These are phyloP conservation scores for Ischnus inquisitorius DNA, from an alignment of 2,888 invertebrate species.

Conservation along the genomic window DNA sequence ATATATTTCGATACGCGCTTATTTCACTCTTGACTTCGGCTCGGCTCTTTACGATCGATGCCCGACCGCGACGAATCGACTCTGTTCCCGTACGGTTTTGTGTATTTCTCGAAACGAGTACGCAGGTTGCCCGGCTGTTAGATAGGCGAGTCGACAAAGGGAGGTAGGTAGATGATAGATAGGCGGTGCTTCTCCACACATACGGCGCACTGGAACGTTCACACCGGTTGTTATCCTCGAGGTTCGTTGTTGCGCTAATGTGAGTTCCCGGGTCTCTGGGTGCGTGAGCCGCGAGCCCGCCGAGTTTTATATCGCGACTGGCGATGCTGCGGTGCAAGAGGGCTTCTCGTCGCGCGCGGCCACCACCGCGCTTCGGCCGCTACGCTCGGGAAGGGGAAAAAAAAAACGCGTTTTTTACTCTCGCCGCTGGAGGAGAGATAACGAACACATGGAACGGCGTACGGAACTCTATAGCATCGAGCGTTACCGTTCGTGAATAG, in stretches of 20 bases:
- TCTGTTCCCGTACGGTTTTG: conserved; percentile 16
- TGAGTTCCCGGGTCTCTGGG: conserved; percentile 54
- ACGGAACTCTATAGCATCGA: background rate
- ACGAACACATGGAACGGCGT: background rate
- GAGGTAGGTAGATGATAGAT: background rate
- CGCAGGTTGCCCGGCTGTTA: conserved; percentile 1
- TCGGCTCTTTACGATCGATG: conserved; percentile 1
- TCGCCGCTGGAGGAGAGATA: conserved; percentile 11
- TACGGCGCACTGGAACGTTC: conserved; percentile 38
- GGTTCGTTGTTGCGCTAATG: conserved; percentile 60
- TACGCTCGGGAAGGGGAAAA: conserved; percentile 30
- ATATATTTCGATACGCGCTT: no score
- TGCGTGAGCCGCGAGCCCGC: conserved; percentile 67
- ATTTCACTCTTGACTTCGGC: background rate
- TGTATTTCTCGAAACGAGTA: conserved; percentile 17
- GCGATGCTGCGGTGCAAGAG: conserved; percentile 69
- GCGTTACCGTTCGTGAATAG: background rate
- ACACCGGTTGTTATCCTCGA: conserved; percentile 8
- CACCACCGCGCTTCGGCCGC: conserved; percentile 74
- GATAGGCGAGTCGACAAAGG: conserved; percentile 3
- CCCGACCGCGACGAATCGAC: conserved; percentile 18
- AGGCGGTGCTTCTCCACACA: conserved; percentile 33
- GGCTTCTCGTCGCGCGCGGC: conserved; percentile 75
- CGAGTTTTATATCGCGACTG: conserved; percentile 82
- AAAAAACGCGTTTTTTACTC: background rate